A percentile compares a stretch with the other conserved stretches of the same genome.
Evolutionary conservation across 2,888 invertebrate genomes (phyloP).

Genomic region (Andrena bicolor): DNA sequence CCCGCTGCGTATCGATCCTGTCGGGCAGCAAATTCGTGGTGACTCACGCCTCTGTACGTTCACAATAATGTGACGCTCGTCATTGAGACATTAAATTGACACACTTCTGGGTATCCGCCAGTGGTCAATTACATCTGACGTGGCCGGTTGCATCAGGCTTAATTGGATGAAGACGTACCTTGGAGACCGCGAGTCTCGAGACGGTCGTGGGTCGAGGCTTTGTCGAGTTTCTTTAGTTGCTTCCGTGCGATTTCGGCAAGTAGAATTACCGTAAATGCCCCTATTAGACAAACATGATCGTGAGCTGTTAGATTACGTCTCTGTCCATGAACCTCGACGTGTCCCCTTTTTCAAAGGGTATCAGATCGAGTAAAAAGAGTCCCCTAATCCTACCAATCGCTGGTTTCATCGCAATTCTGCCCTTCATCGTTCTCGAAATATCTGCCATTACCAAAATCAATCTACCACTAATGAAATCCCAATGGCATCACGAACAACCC

Average conservation of each 20-base stretch:
- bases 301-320: too few species aligned
- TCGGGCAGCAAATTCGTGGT: conserved; percentile 31
- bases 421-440: neutral
- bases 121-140: conserved; percentile 74
- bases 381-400: too few species aligned
- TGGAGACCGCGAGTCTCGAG: conserved; percentile 39
- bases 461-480: neutral
- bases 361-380: too few species aligned
- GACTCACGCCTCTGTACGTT: conserved; percentile 38
- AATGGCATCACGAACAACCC: neutral
- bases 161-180: conserved; percentile 77
- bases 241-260: neutral
- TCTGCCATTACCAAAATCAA: neutral
- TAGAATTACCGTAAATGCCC: neutral
- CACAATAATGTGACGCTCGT: conserved; percentile 56
- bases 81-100: conserved; percentile 59
- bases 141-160: conserved; percentile 66
- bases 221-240: conserved; percentile 32
- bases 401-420: neutral
- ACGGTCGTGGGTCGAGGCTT: conserved; percentile 32
- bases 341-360: too few species aligned
- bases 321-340: too few species aligned
- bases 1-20: conserved; percentile 2
- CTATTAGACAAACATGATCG: too few species aligned
- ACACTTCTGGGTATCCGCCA: conserved; percentile 51